phyloP scores from a whole-genome alignment of 2,113 vertebrate species.

The Mus spicilegus region DNA sequence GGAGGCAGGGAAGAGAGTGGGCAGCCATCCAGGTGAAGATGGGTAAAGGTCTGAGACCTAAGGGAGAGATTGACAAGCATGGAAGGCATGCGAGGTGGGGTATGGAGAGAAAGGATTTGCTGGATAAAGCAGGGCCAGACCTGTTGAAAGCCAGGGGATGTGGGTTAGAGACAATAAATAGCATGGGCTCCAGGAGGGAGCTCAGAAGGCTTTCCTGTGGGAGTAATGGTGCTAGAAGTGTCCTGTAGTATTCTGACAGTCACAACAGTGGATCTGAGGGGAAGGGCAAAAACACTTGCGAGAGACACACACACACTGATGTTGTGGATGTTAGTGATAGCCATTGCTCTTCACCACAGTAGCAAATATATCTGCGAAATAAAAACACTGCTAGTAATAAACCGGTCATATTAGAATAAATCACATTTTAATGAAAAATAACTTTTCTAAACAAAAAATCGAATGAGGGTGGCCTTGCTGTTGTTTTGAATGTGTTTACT shows the following conservation, averaged over 20 bases:
- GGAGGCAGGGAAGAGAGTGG: background rate
- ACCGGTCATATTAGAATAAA: background rate
- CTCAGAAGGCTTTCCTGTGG: background rate
- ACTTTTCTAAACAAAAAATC: background rate
- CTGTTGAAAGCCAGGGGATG: background rate
- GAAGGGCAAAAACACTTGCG: background rate
- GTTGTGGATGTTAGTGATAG: background rate
- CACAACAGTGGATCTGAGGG: background rate
- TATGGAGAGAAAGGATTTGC: slow-evolving; percentile 20
- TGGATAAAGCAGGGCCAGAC: background rate
- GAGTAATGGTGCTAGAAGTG: background rate
- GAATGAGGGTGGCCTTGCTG: background rate
- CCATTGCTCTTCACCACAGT: background rate
- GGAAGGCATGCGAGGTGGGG: background rate
- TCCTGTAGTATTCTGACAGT: background rate
- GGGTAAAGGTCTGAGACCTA: background rate
- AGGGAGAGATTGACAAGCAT: background rate
- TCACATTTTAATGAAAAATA: slow-evolving; percentile 27
- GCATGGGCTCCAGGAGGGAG: background rate
- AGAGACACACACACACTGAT: background rate
- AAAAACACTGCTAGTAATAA: background rate
- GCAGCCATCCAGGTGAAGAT: background rate
- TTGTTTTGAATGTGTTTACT: slow-evolving; percentile 31
- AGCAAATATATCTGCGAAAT: background rate
- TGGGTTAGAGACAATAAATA: background rate